Conservation (phyloP, 1,140 invertebrate species). For the Polypedilum pembai region DNA sequence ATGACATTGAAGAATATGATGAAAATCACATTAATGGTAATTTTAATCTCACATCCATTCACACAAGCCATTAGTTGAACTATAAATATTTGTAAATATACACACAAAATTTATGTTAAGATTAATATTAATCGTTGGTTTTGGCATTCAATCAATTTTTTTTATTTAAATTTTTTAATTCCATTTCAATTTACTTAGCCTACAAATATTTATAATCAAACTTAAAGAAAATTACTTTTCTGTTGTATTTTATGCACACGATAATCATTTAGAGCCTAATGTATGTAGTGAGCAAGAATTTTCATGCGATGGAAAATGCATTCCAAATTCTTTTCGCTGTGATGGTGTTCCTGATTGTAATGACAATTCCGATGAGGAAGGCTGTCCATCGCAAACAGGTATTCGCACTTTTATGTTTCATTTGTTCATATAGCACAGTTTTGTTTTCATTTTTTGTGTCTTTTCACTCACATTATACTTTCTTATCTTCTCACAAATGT, state of each 20-base stretch:
- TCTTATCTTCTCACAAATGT: not conserved
- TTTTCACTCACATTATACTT: not conserved
- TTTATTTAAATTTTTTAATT: not conserved
- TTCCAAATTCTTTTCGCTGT: conserved; percentile 40
- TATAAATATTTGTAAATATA: no score
- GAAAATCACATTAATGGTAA: not conserved
- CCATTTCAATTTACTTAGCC: not conserved
- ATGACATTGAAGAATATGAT: conserved; percentile 21
- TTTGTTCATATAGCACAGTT: not conserved
- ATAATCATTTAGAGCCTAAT: not conserved
- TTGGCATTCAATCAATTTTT: not conserved
- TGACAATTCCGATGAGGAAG: conserved; percentile 47
- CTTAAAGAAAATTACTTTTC: not conserved
- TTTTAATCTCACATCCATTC: not conserved
- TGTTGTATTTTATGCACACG: not conserved
- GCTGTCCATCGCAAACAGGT: conserved; percentile 34
- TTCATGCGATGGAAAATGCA: conserved; percentile 45
- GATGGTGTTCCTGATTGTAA: conserved; percentile 46
- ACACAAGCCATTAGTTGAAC: no score
- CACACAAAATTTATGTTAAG: not conserved
- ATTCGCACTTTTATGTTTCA: not conserved
- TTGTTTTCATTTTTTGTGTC: not conserved
- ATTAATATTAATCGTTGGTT: not conserved
- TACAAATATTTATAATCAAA: not conserved
- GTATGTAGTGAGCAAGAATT: conserved; percentile 37